Evolutionary conservation across 2,797 vertebrate species (phyloP).

Genomic region (Scarus forsteni): DNA sequence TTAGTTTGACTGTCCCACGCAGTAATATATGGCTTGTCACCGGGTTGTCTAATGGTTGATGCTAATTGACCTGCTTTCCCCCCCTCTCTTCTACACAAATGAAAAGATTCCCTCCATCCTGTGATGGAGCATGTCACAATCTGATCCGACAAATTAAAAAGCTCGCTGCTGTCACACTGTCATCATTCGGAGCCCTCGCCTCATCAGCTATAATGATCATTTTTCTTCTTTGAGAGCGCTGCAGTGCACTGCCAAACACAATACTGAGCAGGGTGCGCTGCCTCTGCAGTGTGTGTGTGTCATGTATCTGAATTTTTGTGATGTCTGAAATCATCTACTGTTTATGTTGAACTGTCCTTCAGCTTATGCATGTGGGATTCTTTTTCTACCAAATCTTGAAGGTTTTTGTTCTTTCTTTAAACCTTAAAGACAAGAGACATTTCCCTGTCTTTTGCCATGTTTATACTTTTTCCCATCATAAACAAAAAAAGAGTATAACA

Average conservation of each 20-base stretch:
- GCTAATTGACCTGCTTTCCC: slow-evolving; percentile 88
- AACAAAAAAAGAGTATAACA: too few species aligned
- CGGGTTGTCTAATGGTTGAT: slow-evolving; percentile 85
- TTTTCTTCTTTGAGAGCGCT: slow-evolving; percentile 70
- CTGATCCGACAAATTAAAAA: slow-evolving; percentile 90
- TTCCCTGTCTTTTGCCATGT: too few species aligned
- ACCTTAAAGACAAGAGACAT: neutral
- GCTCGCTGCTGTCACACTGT: slow-evolving; percentile 87
- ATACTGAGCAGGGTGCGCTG: slow-evolving; percentile 65
- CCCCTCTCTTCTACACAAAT: slow-evolving; percentile 84
- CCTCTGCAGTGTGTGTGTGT: slow-evolving; percentile 19
- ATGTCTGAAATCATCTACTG: slow-evolving; percentile 44
- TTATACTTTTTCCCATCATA: too few species aligned
- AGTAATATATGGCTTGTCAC: slow-evolving; percentile 86
- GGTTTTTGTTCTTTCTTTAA: slow-evolving; percentile 20
- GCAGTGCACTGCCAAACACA: slow-evolving; percentile 71
- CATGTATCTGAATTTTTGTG: slow-evolving; percentile 52
- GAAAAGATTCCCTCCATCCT: slow-evolving; percentile 84
- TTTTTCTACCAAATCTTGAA: neutral
- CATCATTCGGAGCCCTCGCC: slow-evolving; percentile 73
- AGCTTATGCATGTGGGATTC: neutral
- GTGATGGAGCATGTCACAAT: slow-evolving; percentile 87
- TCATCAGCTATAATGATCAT: slow-evolving; percentile 88
- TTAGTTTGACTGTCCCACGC: slow-evolving; percentile 84
- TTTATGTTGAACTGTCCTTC: slow-evolving; percentile 51